phyloP scores from a whole-genome alignment of 2,797 vertebrate species.

The Syngnathus rostellatus region DNA sequence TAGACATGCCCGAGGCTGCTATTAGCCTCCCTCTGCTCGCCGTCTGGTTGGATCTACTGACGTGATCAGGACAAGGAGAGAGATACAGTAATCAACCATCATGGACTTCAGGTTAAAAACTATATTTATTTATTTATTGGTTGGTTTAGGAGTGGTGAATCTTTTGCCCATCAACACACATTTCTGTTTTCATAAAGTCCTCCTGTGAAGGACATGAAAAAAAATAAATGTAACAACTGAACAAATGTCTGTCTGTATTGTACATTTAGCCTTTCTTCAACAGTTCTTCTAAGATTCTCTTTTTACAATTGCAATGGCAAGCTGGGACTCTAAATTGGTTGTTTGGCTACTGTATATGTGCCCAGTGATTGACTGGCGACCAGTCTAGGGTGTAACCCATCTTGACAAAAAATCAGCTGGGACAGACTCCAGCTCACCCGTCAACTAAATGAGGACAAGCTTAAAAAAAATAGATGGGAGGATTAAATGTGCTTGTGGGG shows the following conservation, averaged over 20 bases:
- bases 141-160: not conserved
- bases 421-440: not conserved
- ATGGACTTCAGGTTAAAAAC: constrained; percentile 9
- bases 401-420: not conserved
- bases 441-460: not conserved
- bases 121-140: not conserved
- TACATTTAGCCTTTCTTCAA: not conserved
- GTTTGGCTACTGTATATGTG: too few relatives aligned
- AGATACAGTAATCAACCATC: constrained; percentile 14
- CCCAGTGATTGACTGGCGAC: not conserved
- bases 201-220: not conserved
- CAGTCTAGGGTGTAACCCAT: not conserved
- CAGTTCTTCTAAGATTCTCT: too few relatives aligned
- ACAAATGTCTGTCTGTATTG: not conserved
- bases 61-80: constrained; percentile 21
- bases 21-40: constrained; percentile 54
- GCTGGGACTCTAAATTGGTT: too few relatives aligned
- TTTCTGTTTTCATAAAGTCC: not conserved
- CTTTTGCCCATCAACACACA: not conserved
- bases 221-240: not conserved
- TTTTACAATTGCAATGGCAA: too few relatives aligned
- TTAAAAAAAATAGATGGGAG: not conserved
- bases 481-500: not conserved
- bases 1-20: constrained; percentile 30
- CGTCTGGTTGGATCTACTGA: constrained; percentile 37